Evolutionary conservation across 2,797 vertebrate genomes (phyloP).

Genomic region (Nannoperca obscura): DNA sequence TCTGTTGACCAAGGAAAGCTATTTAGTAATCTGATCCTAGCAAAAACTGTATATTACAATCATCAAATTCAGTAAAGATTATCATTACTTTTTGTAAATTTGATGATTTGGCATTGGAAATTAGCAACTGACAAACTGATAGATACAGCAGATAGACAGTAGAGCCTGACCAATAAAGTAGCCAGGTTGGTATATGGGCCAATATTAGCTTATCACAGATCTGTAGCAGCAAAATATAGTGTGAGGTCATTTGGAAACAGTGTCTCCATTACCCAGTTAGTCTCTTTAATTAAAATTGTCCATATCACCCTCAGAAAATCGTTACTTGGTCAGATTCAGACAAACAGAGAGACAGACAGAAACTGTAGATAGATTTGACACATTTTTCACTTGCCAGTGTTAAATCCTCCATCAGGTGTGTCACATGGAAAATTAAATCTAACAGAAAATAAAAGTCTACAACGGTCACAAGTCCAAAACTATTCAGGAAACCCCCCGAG

Average conservation of each 20-base stretch:
- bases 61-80: neutral
- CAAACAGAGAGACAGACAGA: neutral
- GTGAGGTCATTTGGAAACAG: neutral
- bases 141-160: neutral
- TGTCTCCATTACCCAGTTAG: neutral
- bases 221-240: neutral
- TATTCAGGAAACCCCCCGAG: conserved; percentile 46
- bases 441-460: conserved; percentile 12
- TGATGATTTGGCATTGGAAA: neutral
- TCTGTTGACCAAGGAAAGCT: neutral
- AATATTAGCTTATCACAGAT: conserved; percentile 11
- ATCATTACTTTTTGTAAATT: neutral
- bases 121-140: neutral
- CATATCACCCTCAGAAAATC: neutral
- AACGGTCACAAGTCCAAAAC: conserved; percentile 22
- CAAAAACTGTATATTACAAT: neutral
- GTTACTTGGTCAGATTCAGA: neutral
- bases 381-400: neutral
- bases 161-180: neutral
- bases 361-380: neutral
- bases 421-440: conserved; percentile 11
- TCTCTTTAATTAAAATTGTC: neutral
- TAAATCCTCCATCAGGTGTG: neutral
- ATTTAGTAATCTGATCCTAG: neutral
- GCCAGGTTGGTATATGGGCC: neutral